A percentile compares a stretch with the other conserved stretches of the same genome.
These are phyloP conservation scores for Sceloporus undulatus DNA, from an alignment of 2,113 vertebrate species.

Conservation along the genomic window DNA sequence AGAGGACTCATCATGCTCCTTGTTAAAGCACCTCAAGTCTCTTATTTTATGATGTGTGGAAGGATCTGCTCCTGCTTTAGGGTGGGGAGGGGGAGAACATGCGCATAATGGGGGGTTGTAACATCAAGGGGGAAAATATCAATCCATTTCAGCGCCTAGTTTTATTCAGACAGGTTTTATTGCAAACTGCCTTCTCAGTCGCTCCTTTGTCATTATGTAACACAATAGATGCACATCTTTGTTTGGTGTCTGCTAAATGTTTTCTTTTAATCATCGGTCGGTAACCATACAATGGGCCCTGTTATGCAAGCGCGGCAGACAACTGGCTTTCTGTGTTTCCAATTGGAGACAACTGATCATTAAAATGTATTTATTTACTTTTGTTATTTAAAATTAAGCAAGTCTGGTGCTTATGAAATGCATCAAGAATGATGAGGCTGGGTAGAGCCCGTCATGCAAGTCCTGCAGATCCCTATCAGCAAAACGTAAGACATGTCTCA, in stretches of 20 bases:
- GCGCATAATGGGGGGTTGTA: no score
- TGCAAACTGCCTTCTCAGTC: conserved; percentile 20
- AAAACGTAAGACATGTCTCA: not conserved
- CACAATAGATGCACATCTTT: conserved; percentile 60
- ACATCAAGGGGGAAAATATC: conserved; percentile 50
- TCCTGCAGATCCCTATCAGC: conserved; percentile 15
- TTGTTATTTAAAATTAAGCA: conserved; percentile 62
- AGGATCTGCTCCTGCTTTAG: conserved; percentile 56
- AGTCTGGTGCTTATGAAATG: conserved; percentile 52
- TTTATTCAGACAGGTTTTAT: not conserved
- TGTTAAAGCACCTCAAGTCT: conserved; percentile 57
- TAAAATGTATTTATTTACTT: conserved; percentile 67
- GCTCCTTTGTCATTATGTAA: conserved; percentile 65
- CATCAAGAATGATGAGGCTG: not conserved
- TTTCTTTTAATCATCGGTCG: conserved; percentile 73
- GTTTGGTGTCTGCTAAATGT: conserved; percentile 71
- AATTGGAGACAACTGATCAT: conserved; percentile 60
- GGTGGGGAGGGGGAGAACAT: not conserved
- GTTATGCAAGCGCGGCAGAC: conserved; percentile 70
- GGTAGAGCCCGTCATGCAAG: conserved; percentile 33
- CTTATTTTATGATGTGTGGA: conserved; percentile 60
- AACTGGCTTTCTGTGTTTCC: conserved; percentile 67
- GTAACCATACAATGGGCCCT: conserved; percentile 51
- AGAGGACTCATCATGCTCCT: conserved; percentile 60
- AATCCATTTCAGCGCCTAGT: conserved; percentile 43